Percentiles rank a stretch among this genome's conserved stretches.
Conservation (phyloP, 1,140 invertebrate genomes). For the Lanistes nyassanus region DNA sequence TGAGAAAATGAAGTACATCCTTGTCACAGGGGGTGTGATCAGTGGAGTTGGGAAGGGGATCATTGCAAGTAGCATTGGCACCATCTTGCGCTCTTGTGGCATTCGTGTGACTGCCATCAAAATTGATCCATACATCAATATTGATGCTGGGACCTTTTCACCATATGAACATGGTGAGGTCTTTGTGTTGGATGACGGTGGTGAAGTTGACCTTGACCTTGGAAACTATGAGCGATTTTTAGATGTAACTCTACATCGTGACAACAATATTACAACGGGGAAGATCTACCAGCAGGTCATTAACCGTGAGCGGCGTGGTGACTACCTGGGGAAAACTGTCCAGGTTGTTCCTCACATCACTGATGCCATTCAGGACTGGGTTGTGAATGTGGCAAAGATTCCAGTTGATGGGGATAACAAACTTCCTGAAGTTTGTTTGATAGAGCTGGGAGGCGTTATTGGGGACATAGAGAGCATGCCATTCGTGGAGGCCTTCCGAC, state of each 20-base stretch:
- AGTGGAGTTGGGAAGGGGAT: slow-evolving; percentile 98
- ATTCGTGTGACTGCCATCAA: slow-evolving; percentile 96
- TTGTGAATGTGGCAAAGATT: slow-evolving; percentile 86
- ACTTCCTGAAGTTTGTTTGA: slow-evolving; percentile 79
- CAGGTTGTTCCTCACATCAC: slow-evolving; percentile 99
- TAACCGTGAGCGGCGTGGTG: slow-evolving; percentile 89
- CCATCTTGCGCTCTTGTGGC: slow-evolving; percentile 91
- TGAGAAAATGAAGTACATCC: slow-evolving; percentile 94
- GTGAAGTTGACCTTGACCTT: slow-evolving; percentile 98
- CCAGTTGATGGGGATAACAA: slow-evolving; percentile 76
- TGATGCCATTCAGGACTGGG: slow-evolving; percentile 98
- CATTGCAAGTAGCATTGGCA: slow-evolving; percentile 94
- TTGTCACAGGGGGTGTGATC: slow-evolving; percentile 97
- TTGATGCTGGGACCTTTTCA: slow-evolving; percentile 98
- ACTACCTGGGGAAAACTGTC: slow-evolving; percentile 98
- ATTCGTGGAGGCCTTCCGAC: slow-evolving; percentile 98
- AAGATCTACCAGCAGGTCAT: slow-evolving; percentile 98
- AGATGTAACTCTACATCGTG: slow-evolving; percentile 91
- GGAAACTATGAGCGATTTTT: slow-evolving; percentile 99
- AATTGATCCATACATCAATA: slow-evolving; percentile 99
- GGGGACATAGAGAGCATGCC: slow-evolving; percentile 99
- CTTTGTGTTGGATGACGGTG: slow-evolving; percentile 98
- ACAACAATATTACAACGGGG: slow-evolving; percentile 99
- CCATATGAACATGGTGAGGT: slow-evolving; percentile 99
- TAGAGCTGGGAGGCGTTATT: slow-evolving; percentile 93